These are phyloP conservation scores for Anthopleura xanthogrammica DNA, from an alignment of 92 coral and sea anemone genomes.

Conservation along the genomic window DNA sequence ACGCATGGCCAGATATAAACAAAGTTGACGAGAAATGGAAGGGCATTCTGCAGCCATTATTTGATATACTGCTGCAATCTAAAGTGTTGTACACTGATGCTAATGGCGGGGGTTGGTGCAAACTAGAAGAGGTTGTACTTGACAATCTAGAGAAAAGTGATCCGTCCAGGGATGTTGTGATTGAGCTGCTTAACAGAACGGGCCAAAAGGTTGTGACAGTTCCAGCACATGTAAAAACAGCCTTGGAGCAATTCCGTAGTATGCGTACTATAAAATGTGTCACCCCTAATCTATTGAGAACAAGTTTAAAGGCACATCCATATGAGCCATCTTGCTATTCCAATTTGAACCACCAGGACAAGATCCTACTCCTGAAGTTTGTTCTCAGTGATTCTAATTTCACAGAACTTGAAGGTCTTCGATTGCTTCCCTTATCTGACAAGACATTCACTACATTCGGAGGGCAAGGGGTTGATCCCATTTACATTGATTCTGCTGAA, in stretches of 20 bases:
- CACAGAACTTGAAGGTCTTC: constrained; percentile 48
- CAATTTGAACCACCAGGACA: constrained; percentile 19
- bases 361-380: constrained; percentile 63
- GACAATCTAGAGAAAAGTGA: constrained; percentile 12
- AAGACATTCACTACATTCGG: constrained; percentile 45
- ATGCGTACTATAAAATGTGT: constrained; percentile 22
- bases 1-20: constrained; percentile 60
- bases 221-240: constrained; percentile 48
- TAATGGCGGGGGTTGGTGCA: constrained; percentile 62
- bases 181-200: constrained; percentile 13
- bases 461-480: neutral
- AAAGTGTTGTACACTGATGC: constrained; percentile 42
- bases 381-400: constrained; percentile 52
- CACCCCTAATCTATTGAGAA: constrained; percentile 54
- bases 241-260: neutral
- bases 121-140: constrained; percentile 40
- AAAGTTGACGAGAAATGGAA: constrained; percentile 62
- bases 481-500: constrained; percentile 52
- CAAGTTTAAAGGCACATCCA: constrained; percentile 33
- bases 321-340: constrained; percentile 24
- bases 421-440: constrained; percentile 66
- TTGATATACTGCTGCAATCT: constrained; percentile 8
- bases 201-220: constrained; percentile 55
- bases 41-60: constrained; percentile 22
- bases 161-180: constrained; percentile 10